Percentiles rank a stretch among this genome's conserved stretches.
phyloP scores from a whole-genome alignment of 2,888 invertebrate genomes.

The Pedicia rivosa region DNA sequence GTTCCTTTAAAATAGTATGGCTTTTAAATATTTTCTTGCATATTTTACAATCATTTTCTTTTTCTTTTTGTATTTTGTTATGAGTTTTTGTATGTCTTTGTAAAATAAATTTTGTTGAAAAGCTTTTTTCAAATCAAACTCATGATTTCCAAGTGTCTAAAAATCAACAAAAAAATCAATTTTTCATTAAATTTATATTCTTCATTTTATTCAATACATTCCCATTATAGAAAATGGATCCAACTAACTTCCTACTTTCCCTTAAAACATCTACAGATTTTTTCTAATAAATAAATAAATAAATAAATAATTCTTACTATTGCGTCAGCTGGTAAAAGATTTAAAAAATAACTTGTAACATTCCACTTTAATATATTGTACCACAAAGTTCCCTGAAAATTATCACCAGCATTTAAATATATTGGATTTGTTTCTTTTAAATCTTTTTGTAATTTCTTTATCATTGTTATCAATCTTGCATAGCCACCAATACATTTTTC shows the following conservation, averaged over 20 bases:
- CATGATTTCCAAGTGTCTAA: slow-evolving; percentile 74
- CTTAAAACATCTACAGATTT: too few species aligned
- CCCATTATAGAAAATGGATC: too few species aligned
- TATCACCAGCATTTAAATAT: slow-evolving; percentile 68
- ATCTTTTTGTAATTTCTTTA: slow-evolving; percentile 30
- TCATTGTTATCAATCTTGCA: slow-evolving; percentile 43
- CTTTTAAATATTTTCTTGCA: too few species aligned
- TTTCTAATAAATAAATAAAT: too few species aligned
- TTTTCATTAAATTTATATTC: too few species aligned
- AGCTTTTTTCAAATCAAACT: slow-evolving; percentile 64
- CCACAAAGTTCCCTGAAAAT: slow-evolving; percentile 76
- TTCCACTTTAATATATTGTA: slow-evolving; percentile 60
- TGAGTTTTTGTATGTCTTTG: too few species aligned
- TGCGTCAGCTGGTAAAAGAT: slow-evolving; percentile 56
- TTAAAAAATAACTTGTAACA: slow-evolving; percentile 58
- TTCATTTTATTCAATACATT: too few species aligned
- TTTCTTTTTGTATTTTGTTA: too few species aligned
- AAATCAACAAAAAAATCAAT: slow-evolving; percentile 12
- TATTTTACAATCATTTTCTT: too few species aligned
- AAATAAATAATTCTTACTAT: slow-evolving; percentile 37
- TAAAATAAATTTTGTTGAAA: too few species aligned
- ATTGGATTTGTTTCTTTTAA: slow-evolving; percentile 37
- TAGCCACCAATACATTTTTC: slow-evolving; percentile 50
- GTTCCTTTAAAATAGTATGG: too few species aligned
- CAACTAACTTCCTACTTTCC: too few species aligned